Percentiles rank a stretch among this genome's conserved stretches.
These are phyloP conservation scores for Drosophila leontia DNA, from an alignment of 1,140 invertebrate species.

Conservation along the genomic window DNA sequence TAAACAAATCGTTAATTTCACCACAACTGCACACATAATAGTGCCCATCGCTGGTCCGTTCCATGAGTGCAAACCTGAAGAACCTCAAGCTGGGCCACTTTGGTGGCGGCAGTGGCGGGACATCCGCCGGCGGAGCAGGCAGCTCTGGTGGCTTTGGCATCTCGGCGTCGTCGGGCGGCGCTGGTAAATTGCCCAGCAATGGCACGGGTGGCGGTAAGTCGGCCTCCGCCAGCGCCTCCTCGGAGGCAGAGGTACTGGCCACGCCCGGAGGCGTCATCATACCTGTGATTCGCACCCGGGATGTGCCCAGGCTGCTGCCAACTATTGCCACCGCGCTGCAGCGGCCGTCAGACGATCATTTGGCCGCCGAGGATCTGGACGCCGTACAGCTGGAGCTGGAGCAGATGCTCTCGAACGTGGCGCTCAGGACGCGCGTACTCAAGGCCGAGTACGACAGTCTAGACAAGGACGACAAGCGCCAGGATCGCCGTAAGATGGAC, in stretches of 20 bases:
- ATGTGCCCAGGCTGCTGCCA: constrained; percentile 86
- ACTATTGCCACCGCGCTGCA: constrained; percentile 87
- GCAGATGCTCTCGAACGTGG: constrained; percentile 92
- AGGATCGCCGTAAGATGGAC: constrained; percentile 87
- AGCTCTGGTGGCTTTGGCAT: constrained; percentile 46
- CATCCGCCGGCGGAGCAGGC: constrained; percentile 2
- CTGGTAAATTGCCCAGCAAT: constrained; percentile 62
- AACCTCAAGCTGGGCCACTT: constrained; percentile 69
- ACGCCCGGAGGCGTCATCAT: constrained; percentile 75
- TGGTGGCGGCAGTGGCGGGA: constrained; percentile 38
- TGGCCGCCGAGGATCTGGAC: constrained; percentile 94
- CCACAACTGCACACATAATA: constrained; percentile 8
- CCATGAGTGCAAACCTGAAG: constrained; percentile 69
- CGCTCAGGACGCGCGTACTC: constrained; percentile 90
- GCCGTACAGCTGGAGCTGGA: constrained; percentile 95
- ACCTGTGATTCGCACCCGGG: constrained; percentile 83
- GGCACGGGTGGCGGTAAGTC: constrained; percentile 34
- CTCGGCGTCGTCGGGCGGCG: constrained; percentile 36
- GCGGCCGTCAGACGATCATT: constrained; percentile 87
- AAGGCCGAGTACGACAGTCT: constrained; percentile 91
- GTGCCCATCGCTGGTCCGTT: constrained; percentile 2
- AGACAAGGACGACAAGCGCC: constrained; percentile 88
- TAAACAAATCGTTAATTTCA: constrained; percentile 7
- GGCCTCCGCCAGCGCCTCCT: neutral
- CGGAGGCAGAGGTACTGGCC: constrained; percentile 46